These are phyloP conservation scores for Platichthys stellatus DNA, from an alignment of 2,113 vertebrate genomes.

Conservation along the genomic window DNA sequence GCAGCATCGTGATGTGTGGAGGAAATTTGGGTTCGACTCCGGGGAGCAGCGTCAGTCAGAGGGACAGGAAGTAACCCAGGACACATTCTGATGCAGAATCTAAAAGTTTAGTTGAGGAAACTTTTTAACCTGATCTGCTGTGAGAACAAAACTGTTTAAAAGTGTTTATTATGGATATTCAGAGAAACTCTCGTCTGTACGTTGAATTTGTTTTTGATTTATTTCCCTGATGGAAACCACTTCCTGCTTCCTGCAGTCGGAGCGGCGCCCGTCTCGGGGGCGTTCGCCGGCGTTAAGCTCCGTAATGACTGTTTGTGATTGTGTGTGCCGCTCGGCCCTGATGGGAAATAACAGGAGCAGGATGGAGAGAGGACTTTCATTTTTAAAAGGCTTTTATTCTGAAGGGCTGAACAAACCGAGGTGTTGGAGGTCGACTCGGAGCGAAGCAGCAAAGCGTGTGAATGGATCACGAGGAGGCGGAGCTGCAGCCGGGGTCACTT, in stretches of 20 bases:
- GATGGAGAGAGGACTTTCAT: background rate
- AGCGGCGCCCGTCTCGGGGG: background rate
- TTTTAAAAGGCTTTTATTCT: no score
- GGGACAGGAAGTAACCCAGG: no score
- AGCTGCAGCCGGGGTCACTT: no score
- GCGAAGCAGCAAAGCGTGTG: no score
- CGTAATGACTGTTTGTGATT: background rate
- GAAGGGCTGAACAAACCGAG: no score
- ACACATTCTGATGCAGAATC: no score
- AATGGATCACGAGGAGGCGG: no score
- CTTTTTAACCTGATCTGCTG: no score
- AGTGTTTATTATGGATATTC: background rate
- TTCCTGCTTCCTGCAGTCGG: background rate
- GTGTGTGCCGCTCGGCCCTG: background rate
- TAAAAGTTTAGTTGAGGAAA: no score
- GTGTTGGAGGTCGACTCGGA: no score
- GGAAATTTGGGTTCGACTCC: constrained; percentile 7
- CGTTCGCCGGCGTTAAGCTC: background rate
- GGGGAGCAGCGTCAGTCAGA: background rate
- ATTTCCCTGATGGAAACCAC: background rate
- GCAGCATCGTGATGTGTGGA: background rate
- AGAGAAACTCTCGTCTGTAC: no score
- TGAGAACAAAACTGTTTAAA: background rate
- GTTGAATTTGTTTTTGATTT: background rate
- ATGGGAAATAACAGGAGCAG: background rate